phyloP scores from a whole-genome alignment of 2,888 invertebrate genomes.

The Anorthoa munda region DNA sequence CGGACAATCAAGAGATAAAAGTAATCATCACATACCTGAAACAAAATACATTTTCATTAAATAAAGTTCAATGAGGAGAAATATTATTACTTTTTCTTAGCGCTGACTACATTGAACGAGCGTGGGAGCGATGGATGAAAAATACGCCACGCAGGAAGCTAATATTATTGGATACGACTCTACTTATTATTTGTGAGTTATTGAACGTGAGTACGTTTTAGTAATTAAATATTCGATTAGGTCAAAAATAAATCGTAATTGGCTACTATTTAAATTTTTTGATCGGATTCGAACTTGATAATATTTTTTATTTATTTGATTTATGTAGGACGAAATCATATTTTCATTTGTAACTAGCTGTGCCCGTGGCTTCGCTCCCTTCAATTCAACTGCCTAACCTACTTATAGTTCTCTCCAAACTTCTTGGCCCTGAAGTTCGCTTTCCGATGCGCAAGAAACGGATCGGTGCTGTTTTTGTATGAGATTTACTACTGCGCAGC shows the following conservation, averaged over 20 bases:
- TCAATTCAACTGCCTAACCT: too few species aligned
- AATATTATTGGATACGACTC: constrained; percentile 30
- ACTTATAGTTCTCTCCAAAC: too few species aligned
- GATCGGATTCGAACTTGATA: neutral
- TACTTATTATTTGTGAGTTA: constrained; percentile 11
- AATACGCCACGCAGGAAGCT: constrained; percentile 10
- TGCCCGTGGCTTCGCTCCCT: too few species aligned
- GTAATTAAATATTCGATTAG: neutral
- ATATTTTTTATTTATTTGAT: neutral
- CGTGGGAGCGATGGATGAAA: constrained; percentile 31
- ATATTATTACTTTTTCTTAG: neutral
- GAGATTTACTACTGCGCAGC: too few species aligned
- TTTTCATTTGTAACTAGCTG: neutral
- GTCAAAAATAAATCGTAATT: neutral
- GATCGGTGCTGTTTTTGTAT: too few species aligned
- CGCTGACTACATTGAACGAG: neutral
- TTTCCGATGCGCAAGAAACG: too few species aligned
- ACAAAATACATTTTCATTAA: constrained; percentile 63
- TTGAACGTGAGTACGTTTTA: neutral
- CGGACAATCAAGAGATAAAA: constrained; percentile 21
- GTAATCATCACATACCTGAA: constrained; percentile 69
- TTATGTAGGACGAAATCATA: neutral
- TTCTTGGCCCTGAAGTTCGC: too few species aligned
- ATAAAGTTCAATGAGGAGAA: constrained; percentile 12
- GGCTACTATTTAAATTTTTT: constrained; percentile 10